A percentile compares a stretch with the other conserved stretches of the same genome.
These are phyloP conservation scores for Rhynchomys soricoides DNA, from an alignment of 2,113 vertebrate species.

Conservation along the genomic window DNA sequence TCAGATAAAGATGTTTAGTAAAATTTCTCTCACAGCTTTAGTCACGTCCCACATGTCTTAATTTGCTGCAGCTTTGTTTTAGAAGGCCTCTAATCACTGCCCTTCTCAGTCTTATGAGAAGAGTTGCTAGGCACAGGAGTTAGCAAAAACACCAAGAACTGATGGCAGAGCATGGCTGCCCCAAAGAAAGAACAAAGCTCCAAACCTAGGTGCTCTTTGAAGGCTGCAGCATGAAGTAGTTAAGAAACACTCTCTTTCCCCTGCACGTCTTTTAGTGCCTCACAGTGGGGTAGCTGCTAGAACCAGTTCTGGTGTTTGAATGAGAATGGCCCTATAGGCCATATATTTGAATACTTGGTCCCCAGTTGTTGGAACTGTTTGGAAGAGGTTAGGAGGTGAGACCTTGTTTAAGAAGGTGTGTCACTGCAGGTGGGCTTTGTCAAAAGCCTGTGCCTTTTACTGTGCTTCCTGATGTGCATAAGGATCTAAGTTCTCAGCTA, in stretches of 20 bases:
- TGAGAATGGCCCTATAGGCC: background rate
- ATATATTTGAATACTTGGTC: background rate
- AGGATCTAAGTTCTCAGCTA: background rate
- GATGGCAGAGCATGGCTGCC: background rate
- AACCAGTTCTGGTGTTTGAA: background rate
- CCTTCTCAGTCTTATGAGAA: background rate
- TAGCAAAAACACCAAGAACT: background rate
- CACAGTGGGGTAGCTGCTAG: background rate
- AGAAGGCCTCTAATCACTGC: background rate
- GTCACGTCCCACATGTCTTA: background rate
- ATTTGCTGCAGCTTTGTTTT: background rate
- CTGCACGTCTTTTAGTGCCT: background rate
- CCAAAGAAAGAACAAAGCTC: background rate
- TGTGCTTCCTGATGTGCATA: background rate
- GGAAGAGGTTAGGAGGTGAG: background rate
- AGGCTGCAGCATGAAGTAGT: background rate
- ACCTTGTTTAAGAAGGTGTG: background rate
- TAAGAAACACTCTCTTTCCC: too few species aligned
- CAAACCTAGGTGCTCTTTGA: background rate
- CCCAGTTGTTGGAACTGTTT: background rate
- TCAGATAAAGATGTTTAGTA: background rate
- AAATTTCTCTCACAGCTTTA: background rate
- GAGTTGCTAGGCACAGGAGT: background rate
- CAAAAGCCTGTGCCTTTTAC: background rate
- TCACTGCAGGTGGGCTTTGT: background rate